phyloP scores from a whole-genome alignment of 1,140 invertebrate species.

The Eueides isabella region DNA sequence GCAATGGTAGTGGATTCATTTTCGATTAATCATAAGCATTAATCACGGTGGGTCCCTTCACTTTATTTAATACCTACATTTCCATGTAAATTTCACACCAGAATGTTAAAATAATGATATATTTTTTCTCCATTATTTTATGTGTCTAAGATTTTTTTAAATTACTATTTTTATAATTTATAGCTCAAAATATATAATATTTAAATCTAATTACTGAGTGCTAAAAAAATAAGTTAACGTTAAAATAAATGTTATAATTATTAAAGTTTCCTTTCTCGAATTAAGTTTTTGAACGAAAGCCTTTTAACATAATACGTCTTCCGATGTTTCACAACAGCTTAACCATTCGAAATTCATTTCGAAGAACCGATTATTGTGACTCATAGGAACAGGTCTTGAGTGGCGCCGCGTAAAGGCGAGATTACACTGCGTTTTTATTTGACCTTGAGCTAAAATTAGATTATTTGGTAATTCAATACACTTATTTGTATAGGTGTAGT shows the following conservation, averaged over 20 bases:
- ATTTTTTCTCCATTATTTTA: no score
- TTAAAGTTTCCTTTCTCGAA: not conserved
- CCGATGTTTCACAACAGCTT: conserved; percentile 62
- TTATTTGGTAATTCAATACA: conserved; percentile 2
- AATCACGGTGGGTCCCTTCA: no score
- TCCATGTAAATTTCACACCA: not conserved
- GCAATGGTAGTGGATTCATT: not conserved
- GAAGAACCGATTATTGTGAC: conserved; percentile 69
- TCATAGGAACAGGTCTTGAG: conserved; percentile 64
- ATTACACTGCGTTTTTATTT: conserved; percentile 22
- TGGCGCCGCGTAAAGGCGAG: conserved; percentile 48
- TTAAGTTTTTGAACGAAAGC: conserved; percentile 18
- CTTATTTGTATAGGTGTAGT: not conserved
- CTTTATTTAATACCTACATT: no score
- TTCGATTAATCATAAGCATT: not conserved
- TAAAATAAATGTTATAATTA: not conserved
- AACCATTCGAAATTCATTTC: conserved; percentile 66
- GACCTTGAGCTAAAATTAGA: conserved; percentile 34
- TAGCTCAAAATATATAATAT: no score
- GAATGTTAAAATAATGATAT: no score
- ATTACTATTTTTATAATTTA: no score
- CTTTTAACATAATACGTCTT: conserved; percentile 34
- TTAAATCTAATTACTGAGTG: no score
- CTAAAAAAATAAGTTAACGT: no score
- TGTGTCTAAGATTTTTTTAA: no score